A percentile compares a stretch with the other conserved stretches of the same genome.
phyloP scores from a whole-genome alignment of 1,140 invertebrate genomes.

The Apis mellifera region DNA sequence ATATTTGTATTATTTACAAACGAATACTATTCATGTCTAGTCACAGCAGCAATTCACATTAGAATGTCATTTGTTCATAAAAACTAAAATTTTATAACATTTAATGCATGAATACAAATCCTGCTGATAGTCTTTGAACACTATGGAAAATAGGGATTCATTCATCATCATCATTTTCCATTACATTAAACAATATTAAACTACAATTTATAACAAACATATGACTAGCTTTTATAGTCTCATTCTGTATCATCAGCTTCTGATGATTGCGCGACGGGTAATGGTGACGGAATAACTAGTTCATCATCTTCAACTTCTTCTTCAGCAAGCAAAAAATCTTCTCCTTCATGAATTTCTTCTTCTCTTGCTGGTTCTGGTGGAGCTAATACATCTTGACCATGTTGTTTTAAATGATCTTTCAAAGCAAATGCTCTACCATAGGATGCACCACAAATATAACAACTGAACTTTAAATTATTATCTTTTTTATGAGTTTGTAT shows the following conservation, averaged over 20 bases:
- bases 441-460: slow-evolving; percentile 87
- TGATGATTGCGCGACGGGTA: slow-evolving; percentile 64
- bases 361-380: slow-evolving; percentile 74
- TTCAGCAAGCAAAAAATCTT: slow-evolving; percentile 69
- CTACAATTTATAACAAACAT: slow-evolving; percentile 51
- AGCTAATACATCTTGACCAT: slow-evolving; percentile 77
- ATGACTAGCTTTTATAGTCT: slow-evolving; percentile 56
- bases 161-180: background rate
- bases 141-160: slow-evolving; percentile 20
- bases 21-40: slow-evolving; percentile 33
- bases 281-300: slow-evolving; percentile 66
- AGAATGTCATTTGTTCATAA: slow-evolving; percentile 35
- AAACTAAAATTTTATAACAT: slow-evolving; percentile 33
- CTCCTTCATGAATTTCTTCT: slow-evolving; percentile 74
- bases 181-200: slow-evolving; percentile 28
- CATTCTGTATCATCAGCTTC: slow-evolving; percentile 67
- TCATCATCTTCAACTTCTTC: slow-evolving; percentile 71
- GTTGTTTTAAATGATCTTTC: slow-evolving; percentile 86
- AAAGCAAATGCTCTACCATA: slow-evolving; percentile 88
- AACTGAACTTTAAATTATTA: slow-evolving; percentile 87
- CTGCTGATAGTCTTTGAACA: background rate
- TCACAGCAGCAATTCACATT: slow-evolving; percentile 43
- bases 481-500: slow-evolving; percentile 87
- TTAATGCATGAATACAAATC: slow-evolving; percentile 7
- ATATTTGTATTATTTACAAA: slow-evolving; percentile 36